A percentile compares a stretch with the other conserved stretches of the same genome.
These are phyloP conservation scores for Neolamprologus multifasciatus DNA, from an alignment of 2,797 vertebrate species.

Conservation along the genomic window DNA sequence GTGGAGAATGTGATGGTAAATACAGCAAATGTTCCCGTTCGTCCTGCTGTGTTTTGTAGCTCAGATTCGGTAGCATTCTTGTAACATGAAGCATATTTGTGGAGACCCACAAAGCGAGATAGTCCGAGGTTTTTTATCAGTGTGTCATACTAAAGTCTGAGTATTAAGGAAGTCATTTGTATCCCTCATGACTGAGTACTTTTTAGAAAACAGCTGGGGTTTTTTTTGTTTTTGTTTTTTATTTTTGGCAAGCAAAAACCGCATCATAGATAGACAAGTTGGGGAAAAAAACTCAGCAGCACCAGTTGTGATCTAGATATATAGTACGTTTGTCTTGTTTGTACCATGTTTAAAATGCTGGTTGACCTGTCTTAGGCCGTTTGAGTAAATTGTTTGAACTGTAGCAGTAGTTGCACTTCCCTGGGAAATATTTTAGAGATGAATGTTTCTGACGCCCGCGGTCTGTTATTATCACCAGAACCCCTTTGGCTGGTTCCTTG, in stretches of 20 bases:
- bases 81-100: constrained; percentile 9
- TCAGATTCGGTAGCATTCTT: constrained; percentile 4
- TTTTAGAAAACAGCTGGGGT: neutral
- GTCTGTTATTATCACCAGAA: neutral
- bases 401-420: constrained; percentile 9
- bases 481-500: neutral
- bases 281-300: neutral
- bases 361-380: constrained; percentile 10
- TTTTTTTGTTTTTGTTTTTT: neutral
- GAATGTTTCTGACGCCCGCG: neutral
- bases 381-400: neutral
- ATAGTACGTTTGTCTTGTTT: neutral
- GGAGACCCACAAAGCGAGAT: neutral
- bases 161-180: neutral
- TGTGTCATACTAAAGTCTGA: neutral
- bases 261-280: neutral
- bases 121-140: neutral
- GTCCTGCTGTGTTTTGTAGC: neutral
- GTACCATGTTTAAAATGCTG: neutral
- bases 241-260: neutral
- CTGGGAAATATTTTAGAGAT: constrained; percentile 7
- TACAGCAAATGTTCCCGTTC: neutral
- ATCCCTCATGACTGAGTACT: neutral
- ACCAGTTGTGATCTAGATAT: neutral
- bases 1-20: constrained; percentile 28